Conservation (phyloP, 2,797 vertebrate genomes). For the Pseudocheirus occidentalis region DNA sequence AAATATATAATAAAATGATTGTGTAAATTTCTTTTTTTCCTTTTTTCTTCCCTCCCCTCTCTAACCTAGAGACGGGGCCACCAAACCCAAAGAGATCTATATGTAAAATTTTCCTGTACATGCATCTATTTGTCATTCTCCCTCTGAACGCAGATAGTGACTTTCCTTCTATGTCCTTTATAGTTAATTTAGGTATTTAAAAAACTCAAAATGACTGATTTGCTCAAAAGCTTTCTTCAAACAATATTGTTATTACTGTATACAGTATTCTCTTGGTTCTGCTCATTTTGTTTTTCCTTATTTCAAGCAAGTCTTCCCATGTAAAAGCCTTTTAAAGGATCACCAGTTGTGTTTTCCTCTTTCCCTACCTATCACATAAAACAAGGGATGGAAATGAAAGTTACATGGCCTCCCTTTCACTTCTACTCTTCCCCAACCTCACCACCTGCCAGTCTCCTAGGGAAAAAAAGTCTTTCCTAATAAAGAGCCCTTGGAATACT, state of each 20-base stretch:
- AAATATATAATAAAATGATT: neutral
- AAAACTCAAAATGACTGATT: neutral
- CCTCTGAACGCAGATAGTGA: neutral
- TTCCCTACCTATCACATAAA: neutral
- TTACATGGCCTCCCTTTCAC: neutral
- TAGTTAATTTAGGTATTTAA: neutral
- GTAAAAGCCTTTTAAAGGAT: neutral
- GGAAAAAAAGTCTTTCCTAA: neutral
- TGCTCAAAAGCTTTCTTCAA: neutral
- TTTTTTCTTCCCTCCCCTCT: neutral
- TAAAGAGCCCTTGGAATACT: neutral
- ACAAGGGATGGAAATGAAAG: neutral
- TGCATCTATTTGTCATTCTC: neutral
- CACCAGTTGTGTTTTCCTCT: neutral
- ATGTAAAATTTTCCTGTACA: neutral
- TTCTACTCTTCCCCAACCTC: neutral
- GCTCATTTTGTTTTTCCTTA: neutral
- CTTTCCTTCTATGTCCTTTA: neutral
- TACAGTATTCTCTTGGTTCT: neutral
- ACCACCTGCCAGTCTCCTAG: neutral
- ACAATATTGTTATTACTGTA: neutral
- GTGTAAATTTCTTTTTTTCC: neutral
- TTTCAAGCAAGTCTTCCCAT: neutral
- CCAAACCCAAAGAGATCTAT: neutral
- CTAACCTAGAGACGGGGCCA: neutral